Conservation (phyloP, 1,140 invertebrate genomes). For the Drosophila sturtevanti region DNA sequence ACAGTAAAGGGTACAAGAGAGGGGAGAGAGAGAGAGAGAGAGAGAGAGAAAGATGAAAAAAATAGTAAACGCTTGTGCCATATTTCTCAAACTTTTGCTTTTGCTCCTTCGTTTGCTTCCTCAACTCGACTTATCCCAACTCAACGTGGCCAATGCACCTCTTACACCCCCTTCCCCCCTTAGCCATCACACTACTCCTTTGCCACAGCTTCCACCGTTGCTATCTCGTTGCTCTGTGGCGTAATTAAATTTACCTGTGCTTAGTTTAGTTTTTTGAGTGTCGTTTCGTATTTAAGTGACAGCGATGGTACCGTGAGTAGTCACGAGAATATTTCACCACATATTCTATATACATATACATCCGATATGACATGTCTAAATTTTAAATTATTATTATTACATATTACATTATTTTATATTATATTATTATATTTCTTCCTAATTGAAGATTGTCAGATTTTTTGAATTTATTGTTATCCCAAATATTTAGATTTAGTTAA, state of each 20-base stretch:
- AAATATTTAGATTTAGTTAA: neutral
- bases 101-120: neutral
- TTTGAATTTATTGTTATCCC: no score
- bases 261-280: slow-evolving; percentile 50
- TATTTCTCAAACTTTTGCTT: slow-evolving; percentile 47
- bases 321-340: neutral
- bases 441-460: no score
- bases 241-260: slow-evolving; percentile 72
- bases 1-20: neutral
- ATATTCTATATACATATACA: no score
- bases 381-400: no score
- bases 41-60: slow-evolving; percentile 7
- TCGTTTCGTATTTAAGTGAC: neutral
- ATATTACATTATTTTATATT: no score
- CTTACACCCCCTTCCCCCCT: neutral
- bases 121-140: neutral
- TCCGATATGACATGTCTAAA: no score
- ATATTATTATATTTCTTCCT: no score
- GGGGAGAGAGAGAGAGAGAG: neutral
- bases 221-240: slow-evolving; percentile 33
- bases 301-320: slow-evolving; percentile 1
- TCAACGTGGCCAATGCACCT: neutral
- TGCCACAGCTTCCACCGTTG: neutral
- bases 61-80: slow-evolving; percentile 37
- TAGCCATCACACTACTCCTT: neutral